Base-by-base conservation (phyloP, 2,797 vertebrate genomes). In the Syndactyla subalaris region DNA sequence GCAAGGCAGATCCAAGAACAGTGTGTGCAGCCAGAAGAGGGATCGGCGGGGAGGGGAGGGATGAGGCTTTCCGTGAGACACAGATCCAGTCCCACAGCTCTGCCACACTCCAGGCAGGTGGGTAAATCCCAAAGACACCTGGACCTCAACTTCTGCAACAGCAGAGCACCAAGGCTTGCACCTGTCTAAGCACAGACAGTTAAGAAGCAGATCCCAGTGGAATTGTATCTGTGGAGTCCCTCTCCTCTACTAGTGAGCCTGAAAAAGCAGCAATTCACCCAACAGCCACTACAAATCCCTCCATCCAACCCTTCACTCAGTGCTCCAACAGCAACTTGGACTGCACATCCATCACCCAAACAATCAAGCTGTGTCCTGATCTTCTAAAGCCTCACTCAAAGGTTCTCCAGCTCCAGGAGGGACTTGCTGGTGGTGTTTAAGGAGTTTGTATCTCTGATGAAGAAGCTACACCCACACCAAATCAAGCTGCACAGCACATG, bases 41-140 rank as follows among this genome's bases (percentile, higher is more conserved):
- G 52, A 78, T 57, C 54, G 46, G 79, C 23, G 5, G 51, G 58
- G 45, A 80, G 29, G 15, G 15, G 23, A 68, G 39, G 49, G 61
- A 63, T 21, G 20, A 80, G 41, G 34, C 57, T 22, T 81, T 46
- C 71, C 32, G 18, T 4, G n/a, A 4, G 4, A 32, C 23, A 6
- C 0, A 0, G 59, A 67, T n/a, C 17, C 52, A 58, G 58, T 16
- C 41, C 66, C 36, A 49, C 24, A 38, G 18, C 57, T 55, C 34
- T 0, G 0, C 19, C 45, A 39, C 14, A 2, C 0, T 0, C 21
- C 2, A 0, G 38, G 24, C 41, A 39, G 51, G 36, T 22, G 36
- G 12, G n/a, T 22, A 76, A 71, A 55, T 43, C 36, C 45, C 36
- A 48, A 15, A 52, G 46, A 27, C 24, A 26, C 76, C 39, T 36